A percentile compares a stretch with the other conserved stretches of the same genome.
Evolutionary conservation across 2,797 vertebrate species (phyloP).

Genomic region (Tarsius wallacei): DNA sequence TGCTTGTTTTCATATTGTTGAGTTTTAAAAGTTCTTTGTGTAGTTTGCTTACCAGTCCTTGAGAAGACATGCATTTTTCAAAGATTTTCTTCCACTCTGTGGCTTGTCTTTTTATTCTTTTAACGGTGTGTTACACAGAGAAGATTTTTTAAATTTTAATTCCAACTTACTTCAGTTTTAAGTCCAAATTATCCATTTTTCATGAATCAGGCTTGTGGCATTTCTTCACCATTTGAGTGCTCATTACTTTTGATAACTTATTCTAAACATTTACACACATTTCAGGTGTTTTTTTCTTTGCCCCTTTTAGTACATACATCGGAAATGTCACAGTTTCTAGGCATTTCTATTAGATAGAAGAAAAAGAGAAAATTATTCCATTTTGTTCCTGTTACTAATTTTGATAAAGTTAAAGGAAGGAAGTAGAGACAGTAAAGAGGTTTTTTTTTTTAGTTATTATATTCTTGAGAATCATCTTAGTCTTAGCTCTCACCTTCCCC

Average conservation of each 20-base stretch:
- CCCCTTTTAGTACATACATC: neutral
- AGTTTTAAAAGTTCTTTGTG: constrained; percentile 1
- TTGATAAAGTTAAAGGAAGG: neutral
- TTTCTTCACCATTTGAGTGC: constrained; percentile 3
- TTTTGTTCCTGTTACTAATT: neutral
- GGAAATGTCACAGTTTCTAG: neutral
- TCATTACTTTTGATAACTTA: neutral
- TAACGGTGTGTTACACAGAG: neutral
- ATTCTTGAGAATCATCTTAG: neutral
- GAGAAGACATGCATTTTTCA: neutral
- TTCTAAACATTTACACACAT: neutral
- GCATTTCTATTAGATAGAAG: neutral
- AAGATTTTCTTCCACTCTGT: neutral
- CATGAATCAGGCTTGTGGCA: neutral
- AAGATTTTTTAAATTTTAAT: neutral
- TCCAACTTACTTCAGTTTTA: neutral
- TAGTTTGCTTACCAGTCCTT: neutral
- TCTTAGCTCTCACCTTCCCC: neutral
- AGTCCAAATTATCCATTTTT: neutral
- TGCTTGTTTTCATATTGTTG: neutral
- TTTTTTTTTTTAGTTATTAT: neutral
- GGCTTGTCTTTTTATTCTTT: neutral
- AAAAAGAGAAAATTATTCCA: neutral
- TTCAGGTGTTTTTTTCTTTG: neutral
- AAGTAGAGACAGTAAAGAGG: neutral